Evolutionary conservation across 2,113 vertebrate species (phyloP).

Genomic region (Cnemophilus loriae): DNA sequence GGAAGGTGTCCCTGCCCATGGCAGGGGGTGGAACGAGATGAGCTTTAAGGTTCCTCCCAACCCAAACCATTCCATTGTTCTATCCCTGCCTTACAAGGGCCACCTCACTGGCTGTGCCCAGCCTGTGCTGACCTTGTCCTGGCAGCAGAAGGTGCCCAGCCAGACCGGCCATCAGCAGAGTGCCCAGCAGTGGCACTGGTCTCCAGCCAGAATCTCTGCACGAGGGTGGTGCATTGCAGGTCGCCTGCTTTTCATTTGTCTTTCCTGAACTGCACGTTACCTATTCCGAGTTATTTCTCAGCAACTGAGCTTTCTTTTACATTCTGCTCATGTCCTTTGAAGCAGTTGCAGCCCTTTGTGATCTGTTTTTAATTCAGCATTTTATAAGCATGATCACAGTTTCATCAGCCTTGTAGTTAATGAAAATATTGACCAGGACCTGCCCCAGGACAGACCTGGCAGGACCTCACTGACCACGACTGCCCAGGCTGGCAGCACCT

Average conservation of each 20-base stretch:
- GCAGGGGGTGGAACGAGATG: not conserved
- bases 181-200: not conserved
- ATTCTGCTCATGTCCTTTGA: not conserved
- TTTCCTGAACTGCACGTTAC: not conserved
- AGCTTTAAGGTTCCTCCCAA: not conserved
- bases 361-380: not conserved
- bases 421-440: not conserved
- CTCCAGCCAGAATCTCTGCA: not conserved
- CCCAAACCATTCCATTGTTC: not conserved
- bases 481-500: not conserved
- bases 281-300: not conserved
- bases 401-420: not conserved
- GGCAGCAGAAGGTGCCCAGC: not conserved
- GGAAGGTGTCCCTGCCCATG: not conserved
- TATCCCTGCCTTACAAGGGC: not conserved
- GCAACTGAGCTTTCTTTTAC: not conserved
- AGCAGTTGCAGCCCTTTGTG: not conserved
- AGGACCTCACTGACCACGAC: not conserved
- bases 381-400: not conserved
- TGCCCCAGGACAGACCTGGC: not conserved
- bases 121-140: not conserved
- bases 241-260: not conserved
- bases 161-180: accelerated
- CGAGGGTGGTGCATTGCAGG: not conserved
- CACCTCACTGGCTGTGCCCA: not conserved